Evolutionary conservation across 2,113 vertebrate genomes (phyloP).

Genomic region (Dasyurus viverrinus): DNA sequence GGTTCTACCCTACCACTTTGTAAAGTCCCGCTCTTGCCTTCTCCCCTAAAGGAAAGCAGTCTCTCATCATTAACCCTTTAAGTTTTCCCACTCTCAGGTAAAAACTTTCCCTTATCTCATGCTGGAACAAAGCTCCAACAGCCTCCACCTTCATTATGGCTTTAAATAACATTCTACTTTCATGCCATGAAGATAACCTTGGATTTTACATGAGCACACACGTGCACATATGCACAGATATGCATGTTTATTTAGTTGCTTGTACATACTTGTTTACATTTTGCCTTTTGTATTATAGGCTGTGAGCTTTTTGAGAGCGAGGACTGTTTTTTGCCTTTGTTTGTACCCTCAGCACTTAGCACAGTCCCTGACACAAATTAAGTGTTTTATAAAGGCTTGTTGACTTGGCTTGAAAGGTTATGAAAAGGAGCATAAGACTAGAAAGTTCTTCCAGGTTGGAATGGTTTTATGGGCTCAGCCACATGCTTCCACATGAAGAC

Average conservation of each 20-base stretch:
- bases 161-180: background rate
- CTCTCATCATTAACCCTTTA: background rate
- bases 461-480: background rate
- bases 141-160: background rate
- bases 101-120: background rate
- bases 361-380: background rate
- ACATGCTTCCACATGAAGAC: background rate
- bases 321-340: background rate
- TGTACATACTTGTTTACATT: background rate
- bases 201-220: background rate
- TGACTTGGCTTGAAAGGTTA: background rate
- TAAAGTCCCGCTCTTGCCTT: background rate
- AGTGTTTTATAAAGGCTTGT: background rate
- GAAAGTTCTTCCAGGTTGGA: background rate
- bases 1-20: background rate
- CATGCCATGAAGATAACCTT: background rate
- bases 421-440: background rate
- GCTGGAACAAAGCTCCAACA: background rate
- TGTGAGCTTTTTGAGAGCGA: background rate
- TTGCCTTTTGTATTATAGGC: background rate
- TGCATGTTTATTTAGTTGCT: background rate
- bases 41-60: background rate
- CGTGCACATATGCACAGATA: too few relatives aligned
- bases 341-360: background rate
- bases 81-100: background rate